Percentiles rank a stretch among this genome's conserved stretches.
Evolutionary conservation across 2,113 vertebrate genomes (phyloP).

Genomic region (Crocuta crocuta): DNA sequence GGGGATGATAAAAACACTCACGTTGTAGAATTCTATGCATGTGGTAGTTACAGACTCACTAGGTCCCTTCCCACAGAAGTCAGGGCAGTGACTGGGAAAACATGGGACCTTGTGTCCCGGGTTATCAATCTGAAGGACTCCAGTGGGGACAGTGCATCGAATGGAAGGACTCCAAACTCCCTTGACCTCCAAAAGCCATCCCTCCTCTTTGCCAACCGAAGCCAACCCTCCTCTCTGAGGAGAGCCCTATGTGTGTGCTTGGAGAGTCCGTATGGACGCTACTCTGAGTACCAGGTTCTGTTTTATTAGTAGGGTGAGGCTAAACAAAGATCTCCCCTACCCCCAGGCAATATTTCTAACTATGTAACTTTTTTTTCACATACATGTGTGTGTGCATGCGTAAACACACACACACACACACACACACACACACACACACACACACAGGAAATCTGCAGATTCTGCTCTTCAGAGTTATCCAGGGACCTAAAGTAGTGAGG

Average conservation of each 20-base stretch:
- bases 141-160: neutral
- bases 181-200: neutral
- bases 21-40: neutral
- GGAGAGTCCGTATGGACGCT: neutral
- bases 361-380: neutral
- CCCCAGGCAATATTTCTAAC: neutral
- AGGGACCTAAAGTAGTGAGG: neutral
- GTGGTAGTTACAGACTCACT: neutral
- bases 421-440: neutral
- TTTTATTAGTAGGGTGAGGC: neutral
- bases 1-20: neutral
- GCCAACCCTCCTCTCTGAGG: neutral
- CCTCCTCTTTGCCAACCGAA: neutral
- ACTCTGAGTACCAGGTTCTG: neutral
- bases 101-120: neutral
- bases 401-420: neutral
- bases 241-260: neutral
- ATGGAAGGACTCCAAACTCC: neutral
- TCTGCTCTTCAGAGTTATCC: neutral
- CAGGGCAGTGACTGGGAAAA: neutral
- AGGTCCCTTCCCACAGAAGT: neutral
- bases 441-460: neutral
- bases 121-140: no score
- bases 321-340: neutral
- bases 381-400: no score